Conservation (phyloP, 2,888 invertebrate genomes). For the Leistus spinibarbis region DNA sequence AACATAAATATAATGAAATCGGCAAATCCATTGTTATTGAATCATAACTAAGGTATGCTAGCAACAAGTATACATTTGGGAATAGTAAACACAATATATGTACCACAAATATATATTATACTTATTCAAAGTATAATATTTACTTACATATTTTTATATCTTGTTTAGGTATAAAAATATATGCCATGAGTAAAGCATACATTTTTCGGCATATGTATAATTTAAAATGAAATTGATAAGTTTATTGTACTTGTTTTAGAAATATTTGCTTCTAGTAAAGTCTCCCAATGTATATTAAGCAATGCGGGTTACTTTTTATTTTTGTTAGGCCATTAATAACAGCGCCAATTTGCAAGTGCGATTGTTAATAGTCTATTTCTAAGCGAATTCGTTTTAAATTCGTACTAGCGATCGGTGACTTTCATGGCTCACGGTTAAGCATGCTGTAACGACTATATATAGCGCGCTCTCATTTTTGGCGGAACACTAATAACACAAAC, state of each 20-base stretch:
- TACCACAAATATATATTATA: too few species aligned
- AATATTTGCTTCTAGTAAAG: background rate
- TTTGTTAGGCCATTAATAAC: background rate
- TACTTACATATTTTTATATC: too few species aligned
- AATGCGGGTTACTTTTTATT: background rate
- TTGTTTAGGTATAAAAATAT: too few species aligned
- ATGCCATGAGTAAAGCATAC: background rate
- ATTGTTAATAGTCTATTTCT: background rate
- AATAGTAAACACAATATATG: too few species aligned
- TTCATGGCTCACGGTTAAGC: slow-evolving; percentile 33
- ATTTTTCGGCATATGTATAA: background rate
- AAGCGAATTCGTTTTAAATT: background rate
- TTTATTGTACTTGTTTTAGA: background rate
- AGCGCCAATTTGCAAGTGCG: background rate
- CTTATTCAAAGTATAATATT: too few species aligned
- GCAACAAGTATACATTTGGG: too few species aligned
- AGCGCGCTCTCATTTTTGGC: slow-evolving; percentile 26
- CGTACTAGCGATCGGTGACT: slow-evolving; percentile 21
- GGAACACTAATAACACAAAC: slow-evolving; percentile 20
- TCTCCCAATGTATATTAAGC: background rate
- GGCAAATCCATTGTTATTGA: too few species aligned
- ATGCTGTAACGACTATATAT: slow-evolving; percentile 36
- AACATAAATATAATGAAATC: too few species aligned
- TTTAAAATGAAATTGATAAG: background rate
- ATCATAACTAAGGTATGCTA: too few species aligned